A percentile compares a stretch with the other conserved stretches of the same genome.
These are phyloP conservation scores for Chascanopsetta lugubris DNA, from an alignment of 2,113 vertebrate species.

Conservation along the genomic window DNA sequence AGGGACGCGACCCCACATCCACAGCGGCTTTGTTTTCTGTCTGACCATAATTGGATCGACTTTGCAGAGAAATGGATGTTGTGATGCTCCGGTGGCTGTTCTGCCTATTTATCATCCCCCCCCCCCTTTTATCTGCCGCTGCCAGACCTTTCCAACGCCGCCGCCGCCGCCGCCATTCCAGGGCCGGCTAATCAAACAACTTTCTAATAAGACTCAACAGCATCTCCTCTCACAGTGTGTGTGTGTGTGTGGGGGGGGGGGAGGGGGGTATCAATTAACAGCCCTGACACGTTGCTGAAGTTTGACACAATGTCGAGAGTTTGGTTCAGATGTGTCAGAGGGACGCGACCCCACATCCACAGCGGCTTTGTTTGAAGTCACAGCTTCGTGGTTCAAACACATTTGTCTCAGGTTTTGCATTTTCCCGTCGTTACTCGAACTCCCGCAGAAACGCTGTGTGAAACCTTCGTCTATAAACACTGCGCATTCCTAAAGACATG, in stretches of 20 bases:
- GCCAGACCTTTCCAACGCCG: conserved; percentile 87
- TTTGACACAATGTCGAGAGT: conserved; percentile 68
- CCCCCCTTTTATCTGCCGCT: conserved; percentile 89
- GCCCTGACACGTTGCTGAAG: conserved; percentile 57
- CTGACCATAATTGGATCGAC: conserved; percentile 94
- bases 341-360: conserved; percentile 48
- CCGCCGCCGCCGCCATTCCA: conserved; percentile 84
- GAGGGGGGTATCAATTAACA: conserved; percentile 75
- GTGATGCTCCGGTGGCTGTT: conserved; percentile 89
- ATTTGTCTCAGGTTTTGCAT: conserved; percentile 17
- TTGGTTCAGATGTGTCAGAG: conserved; percentile 49
- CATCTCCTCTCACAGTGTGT: conserved; percentile 74
- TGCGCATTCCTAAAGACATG: too few species aligned
- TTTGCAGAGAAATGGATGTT: conserved; percentile 86
- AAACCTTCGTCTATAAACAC: too few species aligned
- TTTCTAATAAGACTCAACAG: conserved; percentile 88
- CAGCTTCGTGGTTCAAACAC: conserved; percentile 17
- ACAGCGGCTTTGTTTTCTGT: conserved; percentile 48
- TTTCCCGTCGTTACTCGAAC: neutral
- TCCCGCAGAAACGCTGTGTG: neutral
- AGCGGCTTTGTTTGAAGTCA: conserved; percentile 33
- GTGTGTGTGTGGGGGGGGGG: conserved; percentile 55
- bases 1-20: conserved; percentile 46
- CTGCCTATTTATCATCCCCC: conserved; percentile 81
- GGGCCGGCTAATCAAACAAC: conserved; percentile 88